A percentile compares a stretch with the other conserved stretches of the same genome.
These are phyloP conservation scores for Trinorchestia longiramus DNA, from an alignment of 1,140 invertebrate genomes.

Conservation along the genomic window DNA sequence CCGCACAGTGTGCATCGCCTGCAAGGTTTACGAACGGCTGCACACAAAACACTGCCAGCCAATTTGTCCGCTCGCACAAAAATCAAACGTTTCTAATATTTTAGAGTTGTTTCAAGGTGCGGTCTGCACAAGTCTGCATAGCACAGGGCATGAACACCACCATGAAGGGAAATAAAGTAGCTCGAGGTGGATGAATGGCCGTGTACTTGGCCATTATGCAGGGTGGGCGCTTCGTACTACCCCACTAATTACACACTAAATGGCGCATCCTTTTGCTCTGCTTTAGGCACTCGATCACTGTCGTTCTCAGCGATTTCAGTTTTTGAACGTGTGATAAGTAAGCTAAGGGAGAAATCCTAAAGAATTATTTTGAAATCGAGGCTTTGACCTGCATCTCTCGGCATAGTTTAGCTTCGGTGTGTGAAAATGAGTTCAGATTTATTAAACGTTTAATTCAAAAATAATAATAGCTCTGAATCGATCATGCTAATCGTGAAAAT, in stretches of 20 bases:
- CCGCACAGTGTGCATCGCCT: neutral
- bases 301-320: too few species aligned
- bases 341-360: neutral
- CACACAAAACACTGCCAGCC: neutral
- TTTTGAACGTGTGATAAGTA: neutral
- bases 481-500: too few species aligned
- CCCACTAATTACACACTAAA: neutral
- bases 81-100: slow-evolving; percentile 8
- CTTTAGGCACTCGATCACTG: neutral
- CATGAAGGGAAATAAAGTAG: neutral
- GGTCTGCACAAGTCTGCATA: neutral
- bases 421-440: neutral
- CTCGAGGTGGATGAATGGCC: neutral
- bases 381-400: neutral
- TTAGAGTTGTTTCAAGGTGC: neutral
- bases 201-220: neutral
- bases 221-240: neutral
- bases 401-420: neutral
- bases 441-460: too few species aligned
- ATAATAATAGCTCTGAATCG: too few species aligned
- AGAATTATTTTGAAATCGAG: neutral
- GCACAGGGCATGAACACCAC: neutral
- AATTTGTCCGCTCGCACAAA: neutral
- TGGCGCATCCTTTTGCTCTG: neutral
- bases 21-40: neutral